These are phyloP conservation scores for Luscinia luscinia DNA, from an alignment of 2,797 vertebrate genomes.

Conservation along the genomic window DNA sequence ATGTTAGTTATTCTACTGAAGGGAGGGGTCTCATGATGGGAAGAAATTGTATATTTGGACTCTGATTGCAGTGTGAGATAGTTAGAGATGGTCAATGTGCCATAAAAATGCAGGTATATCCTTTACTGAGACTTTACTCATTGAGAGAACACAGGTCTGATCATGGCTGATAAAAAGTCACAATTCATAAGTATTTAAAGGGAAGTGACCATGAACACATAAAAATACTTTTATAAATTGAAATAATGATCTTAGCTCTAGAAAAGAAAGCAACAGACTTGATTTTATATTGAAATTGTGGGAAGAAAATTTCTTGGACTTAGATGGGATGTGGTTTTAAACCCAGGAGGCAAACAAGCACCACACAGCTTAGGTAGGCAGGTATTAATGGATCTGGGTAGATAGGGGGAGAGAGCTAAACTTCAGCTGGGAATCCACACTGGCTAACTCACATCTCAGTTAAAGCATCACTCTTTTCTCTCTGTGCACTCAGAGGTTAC, in stretches of 20 bases:
- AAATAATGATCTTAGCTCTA: background rate
- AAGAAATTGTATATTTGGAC: background rate
- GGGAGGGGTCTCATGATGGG: background rate
- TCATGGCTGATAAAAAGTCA: background rate
- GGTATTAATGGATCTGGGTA: too few relatives aligned
- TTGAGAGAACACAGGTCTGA: background rate
- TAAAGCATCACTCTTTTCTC: background rate
- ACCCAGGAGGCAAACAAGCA: background rate
- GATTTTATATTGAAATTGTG: background rate
- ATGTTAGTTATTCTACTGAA: background rate
- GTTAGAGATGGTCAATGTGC: background rate
- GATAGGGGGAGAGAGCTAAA: rapidly evolving
- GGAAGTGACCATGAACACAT: background rate
- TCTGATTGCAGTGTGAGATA: background rate
- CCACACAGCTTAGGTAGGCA: rapidly evolving
- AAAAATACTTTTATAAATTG: background rate
- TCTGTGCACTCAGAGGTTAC: background rate
- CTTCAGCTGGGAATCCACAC: background rate
- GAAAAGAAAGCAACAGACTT: background rate
- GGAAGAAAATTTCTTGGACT: background rate
- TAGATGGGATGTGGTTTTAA: background rate
- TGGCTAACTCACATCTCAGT: background rate
- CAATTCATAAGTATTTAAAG: background rate
- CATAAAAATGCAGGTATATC: background rate
- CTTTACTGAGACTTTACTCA: background rate